Conservation (phyloP, 92 coral and sea anemone genomes). For the Muricea muricata region DNA sequence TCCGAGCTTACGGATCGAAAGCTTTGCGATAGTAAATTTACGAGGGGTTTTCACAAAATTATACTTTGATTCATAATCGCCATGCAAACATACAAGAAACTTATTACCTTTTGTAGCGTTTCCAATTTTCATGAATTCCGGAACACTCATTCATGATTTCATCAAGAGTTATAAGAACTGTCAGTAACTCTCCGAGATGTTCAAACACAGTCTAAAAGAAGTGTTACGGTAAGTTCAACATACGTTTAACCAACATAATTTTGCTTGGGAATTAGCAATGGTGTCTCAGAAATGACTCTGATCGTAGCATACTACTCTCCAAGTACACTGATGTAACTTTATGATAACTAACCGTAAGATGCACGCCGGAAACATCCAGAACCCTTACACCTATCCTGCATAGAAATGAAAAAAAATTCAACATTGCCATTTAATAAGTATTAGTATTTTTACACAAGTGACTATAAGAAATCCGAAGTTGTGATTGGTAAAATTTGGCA, state of each 20-base stretch:
- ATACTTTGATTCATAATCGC: too few species aligned
- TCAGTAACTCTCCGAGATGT: conserved; percentile 84
- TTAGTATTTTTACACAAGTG: too few species aligned
- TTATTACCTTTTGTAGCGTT: conserved; percentile 93
- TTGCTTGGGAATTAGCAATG: too few species aligned
- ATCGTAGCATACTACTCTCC: not conserved
- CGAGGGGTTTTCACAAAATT: too few species aligned
- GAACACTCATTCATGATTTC: conserved; percentile 92
- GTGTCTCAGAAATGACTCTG: not conserved
- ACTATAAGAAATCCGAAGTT: too few species aligned
- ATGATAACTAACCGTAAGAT: conserved; percentile 90
- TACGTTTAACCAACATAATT: too few species aligned
- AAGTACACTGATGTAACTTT: too few species aligned
- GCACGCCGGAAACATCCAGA: conserved; percentile 92
- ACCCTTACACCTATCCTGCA: conserved; percentile 83
- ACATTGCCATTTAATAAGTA: too few species aligned
- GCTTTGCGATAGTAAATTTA: too few species aligned
- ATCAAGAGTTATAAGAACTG: conserved; percentile 87
- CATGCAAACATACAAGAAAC: too few species aligned
- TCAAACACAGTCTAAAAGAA: conserved; percentile 88
- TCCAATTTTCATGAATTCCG: conserved; percentile 93
- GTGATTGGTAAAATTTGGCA: too few species aligned
- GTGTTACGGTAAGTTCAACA: not conserved
- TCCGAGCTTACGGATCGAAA: too few species aligned
- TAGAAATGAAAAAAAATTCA: conserved; percentile 4